Evolutionary conservation across 2,113 vertebrate genomes (phyloP).

Genomic region (Aleadryas rufinucha): DNA sequence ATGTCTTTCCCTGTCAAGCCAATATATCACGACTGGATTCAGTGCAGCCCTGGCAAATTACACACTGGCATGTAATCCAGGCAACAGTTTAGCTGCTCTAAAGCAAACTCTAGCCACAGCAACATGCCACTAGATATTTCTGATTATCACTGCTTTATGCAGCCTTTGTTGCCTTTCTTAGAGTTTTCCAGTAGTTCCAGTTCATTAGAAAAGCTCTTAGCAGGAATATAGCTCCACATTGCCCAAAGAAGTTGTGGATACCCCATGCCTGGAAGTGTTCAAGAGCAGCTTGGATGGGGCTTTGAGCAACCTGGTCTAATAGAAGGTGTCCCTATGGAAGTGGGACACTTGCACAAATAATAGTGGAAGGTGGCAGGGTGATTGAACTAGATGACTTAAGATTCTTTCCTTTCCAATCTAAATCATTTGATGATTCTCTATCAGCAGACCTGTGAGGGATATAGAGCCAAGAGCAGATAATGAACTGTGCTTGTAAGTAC

Average conservation of each 20-base stretch:
- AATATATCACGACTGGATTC: neutral
- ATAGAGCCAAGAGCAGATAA: neutral
- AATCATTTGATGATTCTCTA: neutral
- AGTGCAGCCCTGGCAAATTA: neutral
- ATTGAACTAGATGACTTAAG: neutral
- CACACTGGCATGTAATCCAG: neutral
- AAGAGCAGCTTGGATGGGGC: neutral
- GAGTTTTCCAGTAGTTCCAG: neutral
- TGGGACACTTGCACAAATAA: neutral
- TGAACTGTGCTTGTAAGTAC: neutral
- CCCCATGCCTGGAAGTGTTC: neutral
- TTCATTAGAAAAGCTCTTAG: neutral
- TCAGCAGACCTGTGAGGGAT: neutral
- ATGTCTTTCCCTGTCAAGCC: neutral
- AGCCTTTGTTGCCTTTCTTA: neutral
- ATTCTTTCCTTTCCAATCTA: neutral
- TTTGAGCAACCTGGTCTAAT: neutral
- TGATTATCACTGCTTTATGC: neutral
- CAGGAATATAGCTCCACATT: neutral
- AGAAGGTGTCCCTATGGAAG: neutral
- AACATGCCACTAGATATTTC: fast-evolving
- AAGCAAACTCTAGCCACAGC: neutral
- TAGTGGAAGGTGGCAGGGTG: neutral
- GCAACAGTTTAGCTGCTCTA: neutral
- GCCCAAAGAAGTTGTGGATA: neutral